Evolutionary conservation across 2,797 vertebrate species (phyloP), one percentile per base, ranked within the genome.

Genomic region (Heteromormyrus szaboi): DNA sequence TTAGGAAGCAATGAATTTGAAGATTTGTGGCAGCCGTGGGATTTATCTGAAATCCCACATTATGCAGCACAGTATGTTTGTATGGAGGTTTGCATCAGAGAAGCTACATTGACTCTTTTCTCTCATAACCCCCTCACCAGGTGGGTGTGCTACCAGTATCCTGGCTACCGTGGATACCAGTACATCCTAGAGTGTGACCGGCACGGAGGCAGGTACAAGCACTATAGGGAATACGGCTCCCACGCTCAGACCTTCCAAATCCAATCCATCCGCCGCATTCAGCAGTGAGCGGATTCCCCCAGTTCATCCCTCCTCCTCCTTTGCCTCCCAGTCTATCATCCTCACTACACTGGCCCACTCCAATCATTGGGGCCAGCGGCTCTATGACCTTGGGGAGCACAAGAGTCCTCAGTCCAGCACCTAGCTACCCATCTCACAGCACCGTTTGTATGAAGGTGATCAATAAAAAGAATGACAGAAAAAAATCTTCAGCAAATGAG

Each of bases 141-240:
- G 91, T 99, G 97, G 93, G 97, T 99, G 91, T 98, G 97, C 95
- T 98, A 97, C 86, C 98, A 99, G 95, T 99, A 95, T 91, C 98
- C 98, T 0, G 97, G 98, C 1, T 99, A 98, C 94, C 97, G 97
- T 87, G 98, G 98, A 85, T 97, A 97, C 93, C 97, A 98, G 95
- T 99, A 98, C 89, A 96, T 98, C 90, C 93, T 99, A 96, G 98
- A 99, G 94, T 96, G 96, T 0, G 97, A 98, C 93, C 96, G 95
- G 92, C 96, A 93, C 0, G 95, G 95, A 4, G 98, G 98, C 72
- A 96, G 98, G 93, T 98, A 97, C 96, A 98, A 97, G 95, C 97
- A 96, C 90, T 98, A 97, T 94, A 93, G 97, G 88, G 97, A 98
- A 93, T 97, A 96, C 93, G 98, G 98, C 83, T 97, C 96, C 90